A percentile compares a stretch with the other conserved stretches of the same genome.
Conservation (phyloP, 2,888 invertebrate genomes). For the Pyrochroa serraticornis region DNA sequence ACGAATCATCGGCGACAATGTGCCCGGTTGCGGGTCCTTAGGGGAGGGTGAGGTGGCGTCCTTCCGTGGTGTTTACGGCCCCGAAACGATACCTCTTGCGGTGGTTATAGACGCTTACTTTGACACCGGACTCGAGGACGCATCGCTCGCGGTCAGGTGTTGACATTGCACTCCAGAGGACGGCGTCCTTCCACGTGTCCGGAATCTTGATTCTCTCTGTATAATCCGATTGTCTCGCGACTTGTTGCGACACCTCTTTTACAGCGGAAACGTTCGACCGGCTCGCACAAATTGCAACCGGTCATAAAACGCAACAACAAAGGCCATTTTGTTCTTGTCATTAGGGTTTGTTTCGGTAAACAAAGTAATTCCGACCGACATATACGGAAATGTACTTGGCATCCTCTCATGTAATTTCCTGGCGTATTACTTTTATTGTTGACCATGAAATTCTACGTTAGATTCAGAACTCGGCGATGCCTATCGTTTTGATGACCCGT, state of each 20-base stretch:
- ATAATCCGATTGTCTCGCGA: too few species aligned
- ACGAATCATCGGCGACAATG: slow-evolving; percentile 45
- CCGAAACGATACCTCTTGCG: slow-evolving; percentile 1
- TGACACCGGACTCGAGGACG: slow-evolving; percentile 35
- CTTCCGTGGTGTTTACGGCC: slow-evolving; percentile 1
- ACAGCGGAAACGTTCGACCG: too few species aligned
- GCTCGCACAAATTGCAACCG: too few species aligned
- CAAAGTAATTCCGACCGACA: slow-evolving; percentile 25
- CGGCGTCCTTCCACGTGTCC: slow-evolving; percentile 6
- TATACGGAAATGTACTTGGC: slow-evolving; percentile 29
- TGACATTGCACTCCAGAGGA: slow-evolving; percentile 39
- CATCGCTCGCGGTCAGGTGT: slow-evolving; percentile 36
- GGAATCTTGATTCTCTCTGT: too few species aligned
- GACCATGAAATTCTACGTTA: slow-evolving; percentile 24
- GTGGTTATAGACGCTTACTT: slow-evolving; percentile 21
- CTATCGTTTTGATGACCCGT: too few species aligned
- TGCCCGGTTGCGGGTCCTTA: slow-evolving; percentile 28
- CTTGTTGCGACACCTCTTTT: too few species aligned
- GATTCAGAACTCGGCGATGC: not conserved
- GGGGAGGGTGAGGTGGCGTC: not conserved
- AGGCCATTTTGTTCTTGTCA: slow-evolving; percentile 18
- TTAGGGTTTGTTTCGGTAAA: slow-evolving; percentile 31
- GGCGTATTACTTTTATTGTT: slow-evolving; percentile 27
- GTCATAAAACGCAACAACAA: not conserved
- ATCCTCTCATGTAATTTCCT: slow-evolving; percentile 30